phyloP scores from a whole-genome alignment of 2,113 vertebrate species.

The Charadrius vociferus region DNA sequence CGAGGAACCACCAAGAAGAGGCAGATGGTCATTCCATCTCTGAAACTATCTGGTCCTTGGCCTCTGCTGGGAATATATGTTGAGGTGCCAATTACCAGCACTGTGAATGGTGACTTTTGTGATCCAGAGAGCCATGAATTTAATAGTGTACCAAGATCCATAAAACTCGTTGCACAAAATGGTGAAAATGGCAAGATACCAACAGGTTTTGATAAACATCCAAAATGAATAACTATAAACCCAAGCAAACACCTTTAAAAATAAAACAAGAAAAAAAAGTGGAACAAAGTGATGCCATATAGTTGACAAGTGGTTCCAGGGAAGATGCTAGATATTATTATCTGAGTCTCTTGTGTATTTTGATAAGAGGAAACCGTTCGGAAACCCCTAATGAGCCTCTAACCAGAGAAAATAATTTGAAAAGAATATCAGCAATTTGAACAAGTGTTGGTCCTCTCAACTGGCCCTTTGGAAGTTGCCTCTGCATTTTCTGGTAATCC shows the following conservation, averaged over 20 bases:
- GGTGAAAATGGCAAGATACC: too few relatives aligned
- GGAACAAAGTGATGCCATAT: not conserved
- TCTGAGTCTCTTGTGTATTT: not conserved
- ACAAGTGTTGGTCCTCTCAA: not conserved
- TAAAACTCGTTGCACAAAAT: not conserved
- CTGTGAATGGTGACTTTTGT: not conserved
- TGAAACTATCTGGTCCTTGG: conserved; percentile 27
- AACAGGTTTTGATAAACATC: not conserved
- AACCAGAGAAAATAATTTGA: not conserved
- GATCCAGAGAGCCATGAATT: not conserved
- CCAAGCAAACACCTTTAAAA: not conserved
- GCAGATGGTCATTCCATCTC: conserved; percentile 53
- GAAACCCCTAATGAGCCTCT: not conserved
- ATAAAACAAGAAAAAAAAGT: not conserved
- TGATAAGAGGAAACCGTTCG: not conserved
- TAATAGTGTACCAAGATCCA: not conserved
- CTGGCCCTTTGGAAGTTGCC: not conserved
- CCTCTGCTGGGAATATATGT: conserved; percentile 51
- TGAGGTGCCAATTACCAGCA: conserved; percentile 38
- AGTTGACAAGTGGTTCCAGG: not conserved
- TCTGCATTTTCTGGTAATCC: not conserved
- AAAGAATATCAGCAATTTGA: not conserved
- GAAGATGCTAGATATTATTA: not conserved
- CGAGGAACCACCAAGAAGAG: conserved; percentile 56
- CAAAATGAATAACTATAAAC: conserved; percentile 11